These are phyloP conservation scores for Urocolius indicus DNA, from an alignment of 2,113 vertebrate species.

Conservation along the genomic window DNA sequence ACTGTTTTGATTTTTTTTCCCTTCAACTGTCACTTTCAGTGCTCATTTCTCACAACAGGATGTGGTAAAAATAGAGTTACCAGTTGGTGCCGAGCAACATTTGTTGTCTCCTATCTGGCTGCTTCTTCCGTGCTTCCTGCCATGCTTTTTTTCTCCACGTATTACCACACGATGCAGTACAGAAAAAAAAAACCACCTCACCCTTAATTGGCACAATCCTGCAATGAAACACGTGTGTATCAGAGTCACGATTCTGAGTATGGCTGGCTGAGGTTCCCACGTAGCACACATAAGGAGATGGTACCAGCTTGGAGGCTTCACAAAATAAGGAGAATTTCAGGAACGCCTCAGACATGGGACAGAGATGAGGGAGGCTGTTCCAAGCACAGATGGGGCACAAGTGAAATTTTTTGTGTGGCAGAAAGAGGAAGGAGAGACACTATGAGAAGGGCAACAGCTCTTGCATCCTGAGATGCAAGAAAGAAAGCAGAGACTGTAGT, in stretches of 20 bases:
- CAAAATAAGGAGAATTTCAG: neutral
- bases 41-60: neutral
- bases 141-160: neutral
- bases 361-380: neutral
- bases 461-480: neutral
- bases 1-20: neutral
- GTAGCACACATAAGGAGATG: neutral
- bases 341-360: neutral
- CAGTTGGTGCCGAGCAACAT: neutral
- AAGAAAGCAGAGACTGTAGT: neutral
- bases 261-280: rapidly evolving
- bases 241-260: neutral
- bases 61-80: constrained; percentile 3
- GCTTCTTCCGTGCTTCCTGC: neutral
- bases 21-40: neutral
- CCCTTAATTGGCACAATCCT: neutral
- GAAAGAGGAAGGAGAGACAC: neutral
- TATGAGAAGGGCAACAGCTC: too few species aligned
- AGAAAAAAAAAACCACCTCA: neutral
- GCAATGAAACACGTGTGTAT: neutral
- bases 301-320: neutral
- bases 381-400: neutral
- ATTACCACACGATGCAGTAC: neutral
- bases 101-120: neutral
- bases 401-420: neutral